Base-by-base conservation (phyloP, 2,888 invertebrate genomes). In the Cremastinae sp. region DNA sequence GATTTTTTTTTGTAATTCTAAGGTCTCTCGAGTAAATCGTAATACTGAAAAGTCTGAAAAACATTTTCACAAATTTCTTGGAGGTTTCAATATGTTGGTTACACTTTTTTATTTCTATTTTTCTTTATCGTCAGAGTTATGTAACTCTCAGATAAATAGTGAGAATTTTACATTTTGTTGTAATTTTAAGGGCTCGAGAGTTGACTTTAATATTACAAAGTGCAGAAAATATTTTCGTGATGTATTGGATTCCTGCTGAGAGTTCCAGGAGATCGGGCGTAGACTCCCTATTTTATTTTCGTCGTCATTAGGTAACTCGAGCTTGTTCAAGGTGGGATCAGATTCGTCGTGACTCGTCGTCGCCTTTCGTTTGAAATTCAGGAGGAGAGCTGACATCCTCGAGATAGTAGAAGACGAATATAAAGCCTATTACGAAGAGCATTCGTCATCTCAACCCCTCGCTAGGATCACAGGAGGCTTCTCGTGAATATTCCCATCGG, bases 381-480 rank as follows among this genome's bases (percentile, higher is more conserved):
- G 28, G 51, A 28, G 28, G 56, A 56, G 47, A n/a, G 47, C 18
- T 39, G 56, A 51, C 59, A 45, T 20, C 51, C 39, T 22, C 18
- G 51, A 20, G 62, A 35, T 51, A 45, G 18, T 28, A 47, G 28
- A 28, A 28, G 45, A 28, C 51, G 56, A 62, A 62, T 76, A 47
- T 55, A 72, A 76, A 76, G 58, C 62, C 61, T 75, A 68, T 76
- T 71, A 56, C 64, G 53, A 73, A 20, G 49, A 61, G 55, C 53
- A 76, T 76, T 69, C 69, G 76, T 76, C 76, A 76, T 76, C 68
- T 53, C 75, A 68, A 75, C 62, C 72, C 62, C 68, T 68, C 58
- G 28, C 28, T 37, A 45, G 58, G 37, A 66, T 47, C 45, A 12
- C 51, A 28, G 8, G 10, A 22, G 53, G 16, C 37, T 56, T 68